Evolutionary conservation across 2,113 vertebrate species (phyloP).

Genomic region (Ictidomys tridecemlineatus): DNA sequence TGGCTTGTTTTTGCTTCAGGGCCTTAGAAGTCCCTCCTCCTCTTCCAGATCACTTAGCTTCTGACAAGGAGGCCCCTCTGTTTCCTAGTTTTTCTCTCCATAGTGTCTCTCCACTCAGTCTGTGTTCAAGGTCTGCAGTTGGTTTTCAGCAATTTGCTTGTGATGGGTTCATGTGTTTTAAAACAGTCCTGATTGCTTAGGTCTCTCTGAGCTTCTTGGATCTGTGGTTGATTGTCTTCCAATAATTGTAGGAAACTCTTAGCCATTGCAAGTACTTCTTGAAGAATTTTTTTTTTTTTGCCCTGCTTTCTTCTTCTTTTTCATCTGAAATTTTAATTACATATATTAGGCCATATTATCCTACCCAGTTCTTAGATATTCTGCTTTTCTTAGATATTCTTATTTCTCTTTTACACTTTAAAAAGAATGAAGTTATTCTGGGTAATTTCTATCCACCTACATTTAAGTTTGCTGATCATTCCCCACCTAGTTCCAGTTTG

Average conservation of each 20-base stretch:
- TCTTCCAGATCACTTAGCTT: not conserved
- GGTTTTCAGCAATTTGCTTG: not conserved
- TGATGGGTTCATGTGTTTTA: not conserved
- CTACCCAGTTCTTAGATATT: not conserved
- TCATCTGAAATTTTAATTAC: not conserved
- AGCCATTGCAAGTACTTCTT: not conserved
- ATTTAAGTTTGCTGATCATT: not conserved
- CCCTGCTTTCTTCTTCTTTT: not conserved
- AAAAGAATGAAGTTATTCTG: not conserved
- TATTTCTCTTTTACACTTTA: not conserved
- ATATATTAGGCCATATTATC: not conserved
- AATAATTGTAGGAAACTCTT: not conserved
- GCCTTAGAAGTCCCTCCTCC: not conserved
- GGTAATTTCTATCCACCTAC: not conserved
- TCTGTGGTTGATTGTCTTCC: not conserved
- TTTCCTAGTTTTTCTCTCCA: not conserved
- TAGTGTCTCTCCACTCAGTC: not conserved
- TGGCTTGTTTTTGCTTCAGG: not conserved
- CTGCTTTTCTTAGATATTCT: not conserved
- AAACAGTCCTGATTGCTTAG: not conserved
- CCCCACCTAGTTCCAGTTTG: not conserved
- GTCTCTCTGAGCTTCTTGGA: not conserved
- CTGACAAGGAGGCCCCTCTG: not conserved
- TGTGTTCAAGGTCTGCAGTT: not conserved
- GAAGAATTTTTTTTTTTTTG: not conserved